phyloP scores from a whole-genome alignment of 1,140 invertebrate species.

The Ectropis grisescens region DNA sequence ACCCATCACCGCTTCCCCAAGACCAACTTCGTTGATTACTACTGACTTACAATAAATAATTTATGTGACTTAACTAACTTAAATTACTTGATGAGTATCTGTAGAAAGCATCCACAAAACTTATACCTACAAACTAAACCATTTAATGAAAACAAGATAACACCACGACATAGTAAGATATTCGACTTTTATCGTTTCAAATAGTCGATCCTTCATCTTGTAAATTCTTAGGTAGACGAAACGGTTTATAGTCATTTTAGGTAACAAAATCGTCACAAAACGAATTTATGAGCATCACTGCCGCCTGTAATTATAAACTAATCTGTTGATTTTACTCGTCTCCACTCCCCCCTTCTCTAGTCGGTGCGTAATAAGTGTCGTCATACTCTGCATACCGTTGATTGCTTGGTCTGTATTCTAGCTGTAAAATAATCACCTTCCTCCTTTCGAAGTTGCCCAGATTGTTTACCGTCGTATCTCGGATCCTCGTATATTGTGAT shows the following conservation, averaged over 20 bases:
- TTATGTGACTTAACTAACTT: constrained; percentile 4
- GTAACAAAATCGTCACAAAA: no score
- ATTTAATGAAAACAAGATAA: no score
- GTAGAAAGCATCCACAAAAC: constrained; percentile 16
- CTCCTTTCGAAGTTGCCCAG: constrained; percentile 41
- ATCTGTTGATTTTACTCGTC: constrained; percentile 60
- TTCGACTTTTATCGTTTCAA: no score
- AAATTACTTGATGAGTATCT: constrained; percentile 19
- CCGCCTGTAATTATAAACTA: constrained; percentile 64
- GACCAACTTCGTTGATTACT: constrained; percentile 8
- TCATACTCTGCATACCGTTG: constrained; percentile 61
- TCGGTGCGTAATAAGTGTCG: constrained; percentile 50
- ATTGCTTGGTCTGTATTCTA: constrained; percentile 57
- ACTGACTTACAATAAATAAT: not conserved
- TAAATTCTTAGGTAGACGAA: no score
- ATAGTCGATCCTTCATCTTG: no score
- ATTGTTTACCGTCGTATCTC: constrained; percentile 53
- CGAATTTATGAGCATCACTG: constrained; percentile 18
- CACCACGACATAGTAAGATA: no score
- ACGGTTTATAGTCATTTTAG: no score
- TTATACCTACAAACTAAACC: no score
- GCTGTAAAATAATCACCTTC: constrained; percentile 54
- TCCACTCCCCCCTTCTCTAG: constrained; percentile 36
- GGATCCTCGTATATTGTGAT: constrained; percentile 74
- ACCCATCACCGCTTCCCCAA: constrained; percentile 18